Evolutionary conservation across 2,888 invertebrate genomes (phyloP).

Genomic region (Zonitis immaculata): DNA sequence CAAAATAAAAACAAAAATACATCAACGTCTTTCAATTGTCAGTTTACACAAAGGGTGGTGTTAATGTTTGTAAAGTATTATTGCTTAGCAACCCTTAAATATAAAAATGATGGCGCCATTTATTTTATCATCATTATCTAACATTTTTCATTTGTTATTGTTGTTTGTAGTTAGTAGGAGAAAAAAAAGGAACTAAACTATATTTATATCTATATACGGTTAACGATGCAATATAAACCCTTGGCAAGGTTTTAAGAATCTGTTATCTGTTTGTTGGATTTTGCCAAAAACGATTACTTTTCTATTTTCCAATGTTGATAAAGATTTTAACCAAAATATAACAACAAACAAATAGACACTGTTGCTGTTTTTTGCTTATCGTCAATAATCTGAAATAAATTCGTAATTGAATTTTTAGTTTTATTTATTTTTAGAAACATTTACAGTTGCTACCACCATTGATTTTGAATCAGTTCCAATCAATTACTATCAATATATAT

Average conservation of each 20-base stretch:
- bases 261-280: constrained; percentile 22
- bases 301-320: constrained; percentile 1
- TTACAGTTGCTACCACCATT: neutral
- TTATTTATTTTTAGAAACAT: neutral
- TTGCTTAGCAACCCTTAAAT: neutral
- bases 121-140: neutral
- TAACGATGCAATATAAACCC: constrained; percentile 18
- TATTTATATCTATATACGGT: no score
- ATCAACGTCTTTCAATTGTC: neutral
- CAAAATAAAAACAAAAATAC: neutral
- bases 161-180: no score
- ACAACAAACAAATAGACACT: neutral
- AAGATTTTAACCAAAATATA: no score
- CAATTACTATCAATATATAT: neutral
- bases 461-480: constrained; percentile 2
- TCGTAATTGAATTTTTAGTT: neutral
- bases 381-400: neutral
- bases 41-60: neutral
- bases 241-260: constrained; percentile 25
- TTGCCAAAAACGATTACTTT: constrained; percentile 22
- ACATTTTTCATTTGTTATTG: no score
- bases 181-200: no score
- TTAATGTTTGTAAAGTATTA: neutral
- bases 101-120: neutral
- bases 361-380: neutral